Evolutionary conservation across 2,888 invertebrate genomes (phyloP), one percentile per base, ranked within the genome.

Genomic region (Sussaba pulchella): DNA sequence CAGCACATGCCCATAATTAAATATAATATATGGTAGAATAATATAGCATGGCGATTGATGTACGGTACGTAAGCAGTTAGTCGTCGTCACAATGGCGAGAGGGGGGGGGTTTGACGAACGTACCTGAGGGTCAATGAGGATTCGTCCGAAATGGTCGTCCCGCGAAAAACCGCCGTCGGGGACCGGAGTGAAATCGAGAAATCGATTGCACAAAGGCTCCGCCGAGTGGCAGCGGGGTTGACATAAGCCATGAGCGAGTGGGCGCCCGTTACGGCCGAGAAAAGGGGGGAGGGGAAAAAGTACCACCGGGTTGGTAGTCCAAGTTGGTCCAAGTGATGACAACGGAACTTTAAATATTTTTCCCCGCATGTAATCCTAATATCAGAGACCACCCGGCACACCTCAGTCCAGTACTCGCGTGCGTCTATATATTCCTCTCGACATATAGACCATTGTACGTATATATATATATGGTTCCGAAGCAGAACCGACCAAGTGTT

Each of bases 121-220:
- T 92, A 93, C 93, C 93, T 93, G 91, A 81, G 85, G 92, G 92
- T 93, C 93, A 93, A 93, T 93, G 93, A 93, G n/a, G 89, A 88
- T 89, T 89, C 90, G 91, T 92, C 92, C 92, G 92, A 92, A 93
- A 92, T 92, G 92, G 93, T 92, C 72, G 67, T 39, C 36, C 61
- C 61, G 63, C 43, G 17, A 63, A 54, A 64, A 26, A 8, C 59
- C 71, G 21, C 39, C 21, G 52, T 14, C 36, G 14, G 21, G 36
- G 21, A 52, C 54, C 67, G 8, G 63, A 54, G 47, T 47, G 39
- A 64, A 63, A 73, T 73, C 36, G 52, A 67, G 50, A 52, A 52
- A 50, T 67, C 67, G 39, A 52, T 67, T 52, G 41, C 52, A 41
- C 67, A 52, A 52, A 52, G 52, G 39, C 17, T 57, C 31, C 31